Evolutionary conservation across 2,797 vertebrate genomes (phyloP).

Genomic region (Eleutherodactylus coqui): DNA sequence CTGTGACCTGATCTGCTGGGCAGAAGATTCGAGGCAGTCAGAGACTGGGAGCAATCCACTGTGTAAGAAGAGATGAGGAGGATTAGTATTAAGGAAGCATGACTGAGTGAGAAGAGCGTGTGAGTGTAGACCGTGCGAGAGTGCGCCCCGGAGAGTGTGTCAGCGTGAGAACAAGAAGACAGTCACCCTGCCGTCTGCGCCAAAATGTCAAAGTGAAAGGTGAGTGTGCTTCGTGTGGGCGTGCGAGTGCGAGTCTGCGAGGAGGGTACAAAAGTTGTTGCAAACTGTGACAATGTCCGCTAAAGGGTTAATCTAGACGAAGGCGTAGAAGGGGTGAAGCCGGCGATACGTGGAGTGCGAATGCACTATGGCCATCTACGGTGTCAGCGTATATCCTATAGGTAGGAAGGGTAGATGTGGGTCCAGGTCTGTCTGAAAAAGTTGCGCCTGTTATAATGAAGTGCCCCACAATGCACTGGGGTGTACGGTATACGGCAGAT

Average conservation of each 20-base stretch:
- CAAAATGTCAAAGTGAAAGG: constrained; percentile 36
- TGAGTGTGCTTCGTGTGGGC: constrained; percentile 19
- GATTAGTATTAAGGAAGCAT: constrained; percentile 36
- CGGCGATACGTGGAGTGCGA: background rate
- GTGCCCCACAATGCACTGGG: background rate
- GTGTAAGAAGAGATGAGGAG: constrained; percentile 55
- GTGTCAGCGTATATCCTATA: background rate
- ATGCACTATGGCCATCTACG: background rate
- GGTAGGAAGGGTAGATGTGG: background rate
- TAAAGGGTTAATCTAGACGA: background rate
- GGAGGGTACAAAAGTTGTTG: background rate
- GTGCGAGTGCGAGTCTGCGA: background rate
- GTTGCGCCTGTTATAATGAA: background rate
- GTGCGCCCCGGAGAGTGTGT: background rate
- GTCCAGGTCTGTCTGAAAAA: background rate
- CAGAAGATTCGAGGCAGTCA: constrained; percentile 54
- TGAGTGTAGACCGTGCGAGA: background rate
- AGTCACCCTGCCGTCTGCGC: background rate
- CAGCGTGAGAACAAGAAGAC: background rate
- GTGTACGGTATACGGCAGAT: background rate
- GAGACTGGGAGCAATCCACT: constrained; percentile 56
- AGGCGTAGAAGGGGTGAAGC: background rate
- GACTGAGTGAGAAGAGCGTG: constrained; percentile 22
- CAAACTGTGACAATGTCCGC: background rate
- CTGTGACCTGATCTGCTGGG: constrained; percentile 76